Evolutionary conservation across 2,113 vertebrate species (phyloP).

Genomic region (Pitta sordida): DNA sequence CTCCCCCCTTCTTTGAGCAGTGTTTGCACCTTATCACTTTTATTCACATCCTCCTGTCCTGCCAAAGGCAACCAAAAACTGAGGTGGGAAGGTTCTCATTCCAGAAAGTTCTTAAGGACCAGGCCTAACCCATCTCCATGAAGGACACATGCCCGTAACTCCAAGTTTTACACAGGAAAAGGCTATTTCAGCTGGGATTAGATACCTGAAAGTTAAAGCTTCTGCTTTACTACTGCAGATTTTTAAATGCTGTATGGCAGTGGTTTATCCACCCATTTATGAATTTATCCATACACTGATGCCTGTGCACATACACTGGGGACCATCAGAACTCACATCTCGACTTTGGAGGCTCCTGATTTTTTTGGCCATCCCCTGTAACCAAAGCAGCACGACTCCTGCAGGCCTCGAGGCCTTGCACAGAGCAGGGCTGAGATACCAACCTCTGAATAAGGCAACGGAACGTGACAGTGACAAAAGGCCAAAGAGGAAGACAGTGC

Average conservation of each 20-base stretch:
- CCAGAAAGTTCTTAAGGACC: neutral
- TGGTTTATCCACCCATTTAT: too few relatives aligned
- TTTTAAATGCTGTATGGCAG: too few relatives aligned
- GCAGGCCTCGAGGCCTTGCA: neutral
- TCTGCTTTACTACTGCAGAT: neutral
- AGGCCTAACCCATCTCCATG: neutral
- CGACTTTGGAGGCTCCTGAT: too few relatives aligned
- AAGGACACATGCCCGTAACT: neutral
- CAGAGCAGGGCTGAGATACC: neutral
- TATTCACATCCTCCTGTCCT: neutral
- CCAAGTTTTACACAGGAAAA: neutral
- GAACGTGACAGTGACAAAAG: constrained; percentile 91
- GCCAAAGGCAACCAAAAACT: neutral
- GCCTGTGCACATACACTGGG: fast-evolving
- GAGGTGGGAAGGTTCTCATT: neutral
- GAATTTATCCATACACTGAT: fast-evolving
- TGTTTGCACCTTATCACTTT: neutral
- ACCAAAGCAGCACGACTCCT: neutral
- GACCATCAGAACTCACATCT: neutral
- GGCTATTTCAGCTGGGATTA: neutral
- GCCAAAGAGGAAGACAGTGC: constrained; percentile 82
- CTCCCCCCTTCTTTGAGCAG: neutral
- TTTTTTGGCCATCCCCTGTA: neutral
- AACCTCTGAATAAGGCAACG: constrained; percentile 93
- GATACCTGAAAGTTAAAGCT: neutral